Conservation (phyloP, 2,888 invertebrate genomes). For the Pachycephus smyrnensis region DNA sequence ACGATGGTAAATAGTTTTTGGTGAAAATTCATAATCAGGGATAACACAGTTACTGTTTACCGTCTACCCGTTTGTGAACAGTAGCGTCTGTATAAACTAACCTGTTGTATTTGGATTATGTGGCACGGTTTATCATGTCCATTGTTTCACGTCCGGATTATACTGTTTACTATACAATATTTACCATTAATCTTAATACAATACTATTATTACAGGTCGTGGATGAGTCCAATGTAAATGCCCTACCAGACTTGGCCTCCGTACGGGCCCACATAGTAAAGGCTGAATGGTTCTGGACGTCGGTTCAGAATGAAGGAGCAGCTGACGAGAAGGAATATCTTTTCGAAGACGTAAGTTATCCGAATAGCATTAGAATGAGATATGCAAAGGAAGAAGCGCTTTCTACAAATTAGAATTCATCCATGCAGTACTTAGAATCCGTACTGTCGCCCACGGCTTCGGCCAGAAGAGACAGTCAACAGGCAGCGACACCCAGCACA, state of each 20-base stretch:
- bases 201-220: slow-evolving; percentile 75
- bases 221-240: slow-evolving; percentile 81
- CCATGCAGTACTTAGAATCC: slow-evolving; percentile 68
- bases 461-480: slow-evolving; percentile 72
- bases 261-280: slow-evolving; percentile 82
- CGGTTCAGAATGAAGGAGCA: slow-evolving; percentile 94
- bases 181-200: slow-evolving; percentile 22
- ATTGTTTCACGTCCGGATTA: background rate
- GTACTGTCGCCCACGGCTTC: slow-evolving; percentile 66
- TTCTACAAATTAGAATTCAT: slow-evolving; percentile 10
- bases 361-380: slow-evolving; percentile 5
- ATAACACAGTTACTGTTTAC: background rate
- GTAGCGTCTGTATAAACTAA: background rate
- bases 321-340: slow-evolving; percentile 92
- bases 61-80: background rate
- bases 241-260: slow-evolving; percentile 78
- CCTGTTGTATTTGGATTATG: background rate
- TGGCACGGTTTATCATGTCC: background rate
- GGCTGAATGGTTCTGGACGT: slow-evolving; percentile 99
- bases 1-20: background rate
- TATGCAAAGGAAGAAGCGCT: background rate
- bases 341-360: slow-evolving; percentile 82
- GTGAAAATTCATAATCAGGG: background rate
- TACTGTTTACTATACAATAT: slow-evolving; percentile 1
- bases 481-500: slow-evolving; percentile 66